These are phyloP conservation scores for Lamproptera curius DNA, from an alignment of 2,888 invertebrate genomes.

Conservation along the genomic window DNA sequence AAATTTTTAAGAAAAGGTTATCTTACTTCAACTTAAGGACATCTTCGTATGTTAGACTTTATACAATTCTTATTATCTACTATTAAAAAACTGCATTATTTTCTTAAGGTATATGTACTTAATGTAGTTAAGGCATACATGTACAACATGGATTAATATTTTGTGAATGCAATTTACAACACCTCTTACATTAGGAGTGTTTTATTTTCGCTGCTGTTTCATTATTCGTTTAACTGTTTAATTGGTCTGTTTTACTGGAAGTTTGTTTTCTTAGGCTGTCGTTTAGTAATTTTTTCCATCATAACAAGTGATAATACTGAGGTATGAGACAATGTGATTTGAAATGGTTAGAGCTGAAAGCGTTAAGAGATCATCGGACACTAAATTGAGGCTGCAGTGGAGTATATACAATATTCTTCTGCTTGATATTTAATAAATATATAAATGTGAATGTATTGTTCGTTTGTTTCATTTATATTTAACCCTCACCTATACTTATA, in stretches of 20 bases:
- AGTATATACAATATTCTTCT: conserved; percentile 31
- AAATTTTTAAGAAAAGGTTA: not conserved
- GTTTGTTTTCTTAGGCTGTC: conserved; percentile 1
- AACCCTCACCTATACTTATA: not conserved
- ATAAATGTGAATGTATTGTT: conserved; percentile 31
- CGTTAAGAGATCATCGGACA: conserved; percentile 1
- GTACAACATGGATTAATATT: conserved; percentile 14
- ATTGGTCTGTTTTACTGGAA: not conserved
- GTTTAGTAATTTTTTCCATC: conserved; percentile 3
- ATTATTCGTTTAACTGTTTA: conserved; percentile 10
- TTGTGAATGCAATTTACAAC: conserved; percentile 9
- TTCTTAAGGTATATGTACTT: not conserved
- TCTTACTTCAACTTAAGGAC: not conserved
- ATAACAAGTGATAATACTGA: conserved; percentile 17
- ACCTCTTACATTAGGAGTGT: not conserved
- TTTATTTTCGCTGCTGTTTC: conserved; percentile 2
- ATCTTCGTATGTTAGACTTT: not conserved
- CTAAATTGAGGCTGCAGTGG: conserved; percentile 36
- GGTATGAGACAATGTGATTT: conserved; percentile 8
- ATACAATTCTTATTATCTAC: not conserved
- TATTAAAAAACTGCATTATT: not conserved
- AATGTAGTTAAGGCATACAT: conserved; percentile 3
- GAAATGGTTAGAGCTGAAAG: conserved; percentile 15
- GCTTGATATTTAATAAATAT: conserved; percentile 36
- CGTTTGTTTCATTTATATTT: conserved; percentile 29